Evolutionary conservation across 2,888 invertebrate species (phyloP).

Genomic region (Drosophila neoperkinsi): DNA sequence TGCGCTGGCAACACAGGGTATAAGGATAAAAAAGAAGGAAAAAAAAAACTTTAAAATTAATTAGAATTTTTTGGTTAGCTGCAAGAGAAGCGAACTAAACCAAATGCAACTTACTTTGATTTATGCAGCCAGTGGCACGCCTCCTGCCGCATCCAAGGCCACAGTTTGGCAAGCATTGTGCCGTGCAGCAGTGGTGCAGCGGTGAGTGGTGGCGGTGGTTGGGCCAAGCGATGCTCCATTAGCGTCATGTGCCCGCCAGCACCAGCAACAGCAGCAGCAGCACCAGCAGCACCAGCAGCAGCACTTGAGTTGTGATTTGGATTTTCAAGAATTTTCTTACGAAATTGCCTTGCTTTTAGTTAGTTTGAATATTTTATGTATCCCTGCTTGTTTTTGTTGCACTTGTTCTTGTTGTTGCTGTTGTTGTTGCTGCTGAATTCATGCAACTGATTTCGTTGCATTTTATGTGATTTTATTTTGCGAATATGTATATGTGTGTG

Average conservation of each 20-base stretch:
- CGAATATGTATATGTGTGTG: conserved; percentile 10
- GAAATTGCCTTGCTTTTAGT: conserved; percentile 60
- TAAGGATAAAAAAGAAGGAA: not conserved
- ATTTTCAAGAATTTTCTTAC: conserved; percentile 56
- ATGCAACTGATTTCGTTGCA: conserved; percentile 65
- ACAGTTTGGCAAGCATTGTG: conserved; percentile 58
- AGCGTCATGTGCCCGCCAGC: conserved; percentile 59
- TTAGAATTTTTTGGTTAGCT: conserved; percentile 21
- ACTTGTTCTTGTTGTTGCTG: conserved; percentile 17
- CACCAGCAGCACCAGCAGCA: not conserved
- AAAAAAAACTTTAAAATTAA: conserved; percentile 30
- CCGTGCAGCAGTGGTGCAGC: conserved; percentile 10
- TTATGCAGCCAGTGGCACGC: conserved; percentile 67
- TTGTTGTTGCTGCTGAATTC: conserved; percentile 47
- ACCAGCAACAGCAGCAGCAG: conserved; percentile 15
- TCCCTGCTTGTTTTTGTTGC: conserved; percentile 46
- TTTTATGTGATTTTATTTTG: conserved; percentile 69
- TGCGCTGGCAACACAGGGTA: not conserved
- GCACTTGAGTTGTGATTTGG: conserved; percentile 50
- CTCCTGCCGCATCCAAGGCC: conserved; percentile 59
- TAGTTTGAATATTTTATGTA: conserved; percentile 69
- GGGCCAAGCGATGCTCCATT: conserved; percentile 67
- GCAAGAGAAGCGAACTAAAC: not conserved
- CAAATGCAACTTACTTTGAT: conserved; percentile 69
- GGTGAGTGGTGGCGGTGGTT: conserved; percentile 17